Conservation (phyloP, 1,140 invertebrate species). For the Lordiphosa clarofinis region DNA sequence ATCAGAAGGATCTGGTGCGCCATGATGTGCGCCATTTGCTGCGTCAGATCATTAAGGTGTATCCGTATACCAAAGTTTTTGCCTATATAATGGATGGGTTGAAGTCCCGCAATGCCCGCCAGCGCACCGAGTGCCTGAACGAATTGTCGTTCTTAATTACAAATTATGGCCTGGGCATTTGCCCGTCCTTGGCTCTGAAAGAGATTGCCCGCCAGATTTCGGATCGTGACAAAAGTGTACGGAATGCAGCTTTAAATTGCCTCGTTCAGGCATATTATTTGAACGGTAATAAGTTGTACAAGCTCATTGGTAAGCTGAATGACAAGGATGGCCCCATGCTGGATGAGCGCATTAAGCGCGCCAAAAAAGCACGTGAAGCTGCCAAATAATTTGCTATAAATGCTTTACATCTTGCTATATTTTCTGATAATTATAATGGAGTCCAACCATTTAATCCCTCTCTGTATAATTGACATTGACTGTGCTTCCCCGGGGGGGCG, state of each 20-base stretch:
- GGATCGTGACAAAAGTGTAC: conserved; percentile 96
- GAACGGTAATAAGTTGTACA: conserved; percentile 95
- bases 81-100: conserved; percentile 94
- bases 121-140: conserved; percentile 97
- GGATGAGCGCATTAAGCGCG: conserved; percentile 82
- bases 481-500: conserved; percentile 14
- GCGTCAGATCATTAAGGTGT: conserved; percentile 91
- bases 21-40: conserved; percentile 93
- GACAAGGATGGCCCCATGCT: conserved; percentile 96
- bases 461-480: conserved; percentile 38
- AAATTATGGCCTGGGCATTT: conserved; percentile 90
- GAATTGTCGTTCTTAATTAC: conserved; percentile 93
- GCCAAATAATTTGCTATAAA: too few species aligned
- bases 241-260: conserved; percentile 96
- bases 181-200: conserved; percentile 91
- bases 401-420: too few species aligned
- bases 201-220: conserved; percentile 96
- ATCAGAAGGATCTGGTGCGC: conserved; percentile 96
- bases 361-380: too few species aligned
- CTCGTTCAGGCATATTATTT: conserved; percentile 94
- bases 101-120: conserved; percentile 97
- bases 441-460: not conserved
- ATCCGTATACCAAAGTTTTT: conserved; percentile 95
- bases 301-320: conserved; percentile 92
- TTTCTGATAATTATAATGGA: too few species aligned